Conservation (phyloP, 1,140 invertebrate species). For the Drosophila navojoa region DNA sequence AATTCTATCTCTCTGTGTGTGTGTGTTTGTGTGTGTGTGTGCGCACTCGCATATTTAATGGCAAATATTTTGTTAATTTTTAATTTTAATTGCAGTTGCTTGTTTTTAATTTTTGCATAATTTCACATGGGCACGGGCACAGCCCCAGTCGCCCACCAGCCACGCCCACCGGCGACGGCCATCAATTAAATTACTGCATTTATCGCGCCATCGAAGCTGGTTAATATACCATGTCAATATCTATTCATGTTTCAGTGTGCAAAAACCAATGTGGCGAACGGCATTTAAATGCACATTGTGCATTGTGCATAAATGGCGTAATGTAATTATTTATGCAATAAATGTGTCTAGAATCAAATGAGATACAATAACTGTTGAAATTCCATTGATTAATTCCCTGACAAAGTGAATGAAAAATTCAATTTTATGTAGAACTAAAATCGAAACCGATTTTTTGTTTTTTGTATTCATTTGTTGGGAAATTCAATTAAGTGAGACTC, state of each 20-base stretch:
- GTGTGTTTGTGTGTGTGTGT: slow-evolving; percentile 1
- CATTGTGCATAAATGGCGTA: slow-evolving; percentile 20
- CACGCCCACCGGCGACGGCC: slow-evolving; percentile 30
- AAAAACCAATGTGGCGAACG: slow-evolving; percentile 3
- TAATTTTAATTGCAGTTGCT: slow-evolving; percentile 77
- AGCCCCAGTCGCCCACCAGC: no score
- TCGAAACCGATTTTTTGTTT: not conserved
- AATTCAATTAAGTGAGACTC: slow-evolving; percentile 69
- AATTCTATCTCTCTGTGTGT: slow-evolving; percentile 40
- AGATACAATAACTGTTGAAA: slow-evolving; percentile 7
- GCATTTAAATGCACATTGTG: slow-evolving; percentile 13
- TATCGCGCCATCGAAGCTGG: slow-evolving; percentile 40
- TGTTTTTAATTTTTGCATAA: slow-evolving; percentile 75
- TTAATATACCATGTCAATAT: slow-evolving; percentile 5
- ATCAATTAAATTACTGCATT: slow-evolving; percentile 66
- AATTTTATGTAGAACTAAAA: slow-evolving; percentile 1
- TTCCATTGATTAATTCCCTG: not conserved
- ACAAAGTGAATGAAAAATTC: slow-evolving; percentile 24
- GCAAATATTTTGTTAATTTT: slow-evolving; percentile 78
- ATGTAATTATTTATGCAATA: slow-evolving; percentile 68
- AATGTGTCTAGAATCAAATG: slow-evolving; percentile 62
- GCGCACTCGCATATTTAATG: slow-evolving; percentile 31
- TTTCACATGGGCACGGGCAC: slow-evolving; percentile 35
- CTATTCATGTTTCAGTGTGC: not conserved
- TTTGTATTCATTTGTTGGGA: slow-evolving; percentile 7